Evolutionary conservation across 2,888 invertebrate genomes (phyloP).

Genomic region (Blastobasis lacticolella): DNA sequence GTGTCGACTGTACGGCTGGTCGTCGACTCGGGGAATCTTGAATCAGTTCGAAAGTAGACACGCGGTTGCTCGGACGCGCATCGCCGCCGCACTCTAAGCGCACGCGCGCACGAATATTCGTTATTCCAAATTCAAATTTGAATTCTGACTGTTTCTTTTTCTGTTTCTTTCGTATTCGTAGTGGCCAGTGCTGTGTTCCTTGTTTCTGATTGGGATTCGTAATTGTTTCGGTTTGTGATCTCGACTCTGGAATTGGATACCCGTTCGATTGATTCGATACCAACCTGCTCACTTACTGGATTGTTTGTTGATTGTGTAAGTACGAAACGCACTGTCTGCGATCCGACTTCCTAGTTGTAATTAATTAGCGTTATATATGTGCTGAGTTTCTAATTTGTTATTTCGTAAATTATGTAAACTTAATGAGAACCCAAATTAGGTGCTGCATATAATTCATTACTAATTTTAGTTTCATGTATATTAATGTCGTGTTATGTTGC

Average conservation of each 20-base stretch:
- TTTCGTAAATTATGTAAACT: too few species aligned
- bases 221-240: slow-evolving; percentile 40
- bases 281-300: slow-evolving; percentile 24
- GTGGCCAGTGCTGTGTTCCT: slow-evolving; percentile 53
- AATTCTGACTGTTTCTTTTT: slow-evolving; percentile 25
- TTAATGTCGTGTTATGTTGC: too few species aligned
- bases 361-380: too few species aligned
- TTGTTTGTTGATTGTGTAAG: slow-evolving; percentile 55
- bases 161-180: slow-evolving; percentile 13
- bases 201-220: slow-evolving; percentile 26
- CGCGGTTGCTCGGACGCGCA: slow-evolving; percentile 48
- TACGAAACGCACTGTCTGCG: slow-evolving; percentile 17
- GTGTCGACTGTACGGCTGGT: slow-evolving; percentile 19
- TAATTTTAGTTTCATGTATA: too few species aligned
- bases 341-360: neutral
- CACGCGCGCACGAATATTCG: slow-evolving; percentile 40
- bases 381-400: too few species aligned
- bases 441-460: too few species aligned
- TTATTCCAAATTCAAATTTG: slow-evolving; percentile 34
- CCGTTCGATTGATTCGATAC: slow-evolving; percentile 20
- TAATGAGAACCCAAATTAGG: too few species aligned
- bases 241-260: slow-evolving; percentile 36
- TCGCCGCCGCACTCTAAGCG: slow-evolving; percentile 23
- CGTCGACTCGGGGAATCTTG: slow-evolving; percentile 25
- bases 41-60: slow-evolving; percentile 66